A percentile compares a stretch with the other conserved stretches of the same genome.
These are phyloP conservation scores for Origma solitaria DNA, from an alignment of 2,113 vertebrate species.

Conservation along the genomic window DNA sequence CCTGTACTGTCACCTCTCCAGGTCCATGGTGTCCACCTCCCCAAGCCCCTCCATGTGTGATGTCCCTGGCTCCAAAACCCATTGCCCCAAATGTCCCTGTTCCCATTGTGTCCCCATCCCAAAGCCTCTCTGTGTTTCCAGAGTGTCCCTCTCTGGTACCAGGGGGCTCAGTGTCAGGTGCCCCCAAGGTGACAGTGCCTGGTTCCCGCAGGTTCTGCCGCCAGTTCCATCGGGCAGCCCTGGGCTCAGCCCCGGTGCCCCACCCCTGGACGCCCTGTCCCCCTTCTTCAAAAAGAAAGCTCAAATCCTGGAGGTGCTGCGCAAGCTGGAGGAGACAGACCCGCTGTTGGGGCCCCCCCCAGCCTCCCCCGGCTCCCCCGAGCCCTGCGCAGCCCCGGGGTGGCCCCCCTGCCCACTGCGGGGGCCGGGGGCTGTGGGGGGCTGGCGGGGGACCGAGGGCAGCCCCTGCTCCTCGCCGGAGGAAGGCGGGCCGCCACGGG, in stretches of 20 bases:
- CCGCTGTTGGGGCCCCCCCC: conserved; percentile 73
- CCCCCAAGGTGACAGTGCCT: neutral
- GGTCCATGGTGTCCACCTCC: no score
- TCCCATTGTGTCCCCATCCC: neutral
- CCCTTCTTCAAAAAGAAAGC: conserved; percentile 96
- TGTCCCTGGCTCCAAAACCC: neutral
- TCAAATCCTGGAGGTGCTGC: conserved; percentile 92
- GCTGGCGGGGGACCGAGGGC: conserved; percentile 55
- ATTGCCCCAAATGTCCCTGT: neutral
- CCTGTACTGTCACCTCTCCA: neutral
- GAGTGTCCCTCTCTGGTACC: neutral
- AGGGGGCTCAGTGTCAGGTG: neutral
- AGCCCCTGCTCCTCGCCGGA: conserved; percentile 27
- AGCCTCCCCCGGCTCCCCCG: conserved; percentile 53
- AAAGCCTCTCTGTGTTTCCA: neutral
- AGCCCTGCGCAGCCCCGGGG: neutral
- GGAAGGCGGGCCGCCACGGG: neutral
- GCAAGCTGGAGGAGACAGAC: conserved; percentile 91
- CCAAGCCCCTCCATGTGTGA: neutral
- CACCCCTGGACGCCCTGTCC: conserved; percentile 86
- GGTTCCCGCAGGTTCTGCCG: conserved; percentile 1
- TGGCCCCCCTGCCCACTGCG: conserved; percentile 9
- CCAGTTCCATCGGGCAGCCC: conserved; percentile 51
- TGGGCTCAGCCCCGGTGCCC: conserved; percentile 54
- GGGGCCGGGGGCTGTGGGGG: conserved; percentile 66